Evolutionary conservation across 1,140 invertebrate genomes (phyloP).

Genomic region (Leptopilina boulardi): DNA sequence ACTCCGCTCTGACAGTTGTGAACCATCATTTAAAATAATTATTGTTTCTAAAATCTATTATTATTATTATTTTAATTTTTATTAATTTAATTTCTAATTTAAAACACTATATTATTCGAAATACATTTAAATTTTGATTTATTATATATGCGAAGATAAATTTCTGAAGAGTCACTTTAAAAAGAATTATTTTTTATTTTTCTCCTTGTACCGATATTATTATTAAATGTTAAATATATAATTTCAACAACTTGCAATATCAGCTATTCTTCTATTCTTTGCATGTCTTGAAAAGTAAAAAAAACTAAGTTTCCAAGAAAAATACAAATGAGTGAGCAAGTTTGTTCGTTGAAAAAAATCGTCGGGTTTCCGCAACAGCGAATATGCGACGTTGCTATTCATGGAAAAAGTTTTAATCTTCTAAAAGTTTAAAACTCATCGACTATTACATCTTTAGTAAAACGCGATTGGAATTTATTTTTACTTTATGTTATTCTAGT

Average conservation of each 20-base stretch:
- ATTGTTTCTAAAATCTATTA: too few relatives aligned
- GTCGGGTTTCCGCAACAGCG: neutral
- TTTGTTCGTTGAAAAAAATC: neutral
- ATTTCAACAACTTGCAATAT: neutral
- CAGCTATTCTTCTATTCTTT: neutral
- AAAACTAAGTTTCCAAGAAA: neutral
- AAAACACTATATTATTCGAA: too few relatives aligned
- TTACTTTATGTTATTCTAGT: neutral
- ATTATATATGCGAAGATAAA: too few relatives aligned
- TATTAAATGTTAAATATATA: too few relatives aligned
- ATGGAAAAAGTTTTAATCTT: constrained; percentile 24
- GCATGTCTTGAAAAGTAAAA: neutral
- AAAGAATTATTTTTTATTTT: too few relatives aligned
- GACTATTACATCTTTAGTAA: neutral
- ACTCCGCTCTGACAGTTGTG: too few relatives aligned
- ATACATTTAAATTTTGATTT: too few relatives aligned
- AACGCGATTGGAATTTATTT: neutral
- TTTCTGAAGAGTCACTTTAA: too few relatives aligned
- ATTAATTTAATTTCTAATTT: too few relatives aligned
- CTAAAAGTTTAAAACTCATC: neutral
- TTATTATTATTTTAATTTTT: too few relatives aligned
- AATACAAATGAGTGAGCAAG: constrained; percentile 2
- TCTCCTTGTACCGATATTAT: too few relatives aligned
- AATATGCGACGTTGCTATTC: constrained; percentile 16
- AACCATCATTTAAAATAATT: too few relatives aligned